Evolutionary conservation across 2,888 invertebrate genomes (phyloP).

Genomic region (Abrostola triplasia): DNA sequence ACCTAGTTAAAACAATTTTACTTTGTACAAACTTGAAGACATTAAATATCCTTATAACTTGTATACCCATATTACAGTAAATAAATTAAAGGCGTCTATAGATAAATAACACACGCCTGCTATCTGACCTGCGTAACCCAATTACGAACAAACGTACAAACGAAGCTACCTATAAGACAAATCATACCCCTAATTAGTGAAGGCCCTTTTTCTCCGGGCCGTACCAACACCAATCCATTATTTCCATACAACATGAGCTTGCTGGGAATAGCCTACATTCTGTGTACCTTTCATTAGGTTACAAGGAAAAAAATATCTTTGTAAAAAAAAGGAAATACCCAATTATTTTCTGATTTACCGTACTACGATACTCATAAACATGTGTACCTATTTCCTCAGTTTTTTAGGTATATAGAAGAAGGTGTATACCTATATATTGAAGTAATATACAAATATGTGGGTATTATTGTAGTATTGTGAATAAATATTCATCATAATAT

Average conservation of each 20-base stretch:
- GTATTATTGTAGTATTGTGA: not conserved
- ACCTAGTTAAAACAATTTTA: too few relatives aligned
- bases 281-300: constrained; percentile 29
- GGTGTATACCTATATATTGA: constrained; percentile 20
- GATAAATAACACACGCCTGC: not conserved
- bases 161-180: not conserved
- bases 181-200: not conserved
- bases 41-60: too few relatives aligned
- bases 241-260: not conserved
- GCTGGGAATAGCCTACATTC: not conserved
- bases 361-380: not conserved
- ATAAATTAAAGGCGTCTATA: too few relatives aligned
- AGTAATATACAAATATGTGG: not conserved
- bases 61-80: too few relatives aligned
- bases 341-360: not conserved
- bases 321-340: constrained; percentile 10
- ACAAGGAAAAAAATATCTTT: constrained; percentile 14
- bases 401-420: not conserved
- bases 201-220: not conserved
- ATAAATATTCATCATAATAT: constrained; percentile 5
- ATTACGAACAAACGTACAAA: not conserved
- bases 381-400: not conserved
- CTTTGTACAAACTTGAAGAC: too few relatives aligned
- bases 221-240: not conserved
- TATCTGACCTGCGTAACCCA: not conserved